Percentiles rank a stretch among this genome's conserved stretches.
These are phyloP conservation scores for Athalia rosae DNA, from an alignment of 2,888 invertebrate genomes.

Conservation along the genomic window DNA sequence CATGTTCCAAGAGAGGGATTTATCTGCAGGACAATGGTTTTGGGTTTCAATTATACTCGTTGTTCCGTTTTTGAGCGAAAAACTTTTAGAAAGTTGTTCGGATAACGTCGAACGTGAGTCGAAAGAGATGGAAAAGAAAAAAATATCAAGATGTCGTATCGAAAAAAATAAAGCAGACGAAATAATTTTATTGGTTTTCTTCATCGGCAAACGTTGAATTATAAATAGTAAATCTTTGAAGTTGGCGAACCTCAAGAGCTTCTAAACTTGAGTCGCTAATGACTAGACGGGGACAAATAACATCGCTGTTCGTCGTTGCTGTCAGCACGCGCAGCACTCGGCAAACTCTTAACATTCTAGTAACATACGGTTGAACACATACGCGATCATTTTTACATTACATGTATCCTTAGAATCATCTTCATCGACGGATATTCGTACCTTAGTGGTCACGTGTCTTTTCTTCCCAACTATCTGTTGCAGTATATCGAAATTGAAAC, in stretches of 20 bases:
- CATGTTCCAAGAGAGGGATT: too few species aligned
- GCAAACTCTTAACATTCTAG: conserved; percentile 36
- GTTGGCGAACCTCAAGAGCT: conserved; percentile 30
- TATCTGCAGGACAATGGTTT: too few species aligned
- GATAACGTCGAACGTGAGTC: too few species aligned
- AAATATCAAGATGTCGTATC: too few species aligned
- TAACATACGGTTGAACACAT: conserved; percentile 13
- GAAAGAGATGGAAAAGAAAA: too few species aligned
- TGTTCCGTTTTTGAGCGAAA: too few species aligned
- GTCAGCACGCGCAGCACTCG: conserved; percentile 43
- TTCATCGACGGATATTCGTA: not conserved
- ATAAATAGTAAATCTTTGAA: conserved; percentile 42
- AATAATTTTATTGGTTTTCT: conserved; percentile 1
- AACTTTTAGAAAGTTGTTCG: too few species aligned
- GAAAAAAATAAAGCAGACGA: too few species aligned
- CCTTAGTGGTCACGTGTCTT: not conserved
- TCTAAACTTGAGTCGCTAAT: conserved; percentile 38
- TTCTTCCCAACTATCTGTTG: not conserved
- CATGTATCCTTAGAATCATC: not conserved
- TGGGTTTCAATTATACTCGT: too few species aligned
- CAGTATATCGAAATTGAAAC: not conserved
- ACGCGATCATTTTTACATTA: not conserved
- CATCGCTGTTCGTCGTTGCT: conserved; percentile 43
- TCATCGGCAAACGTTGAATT: not conserved
- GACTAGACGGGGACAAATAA: conserved; percentile 40